Conservation (phyloP, 2,888 invertebrate genomes). For the Venustoraphidia nigricollis region DNA sequence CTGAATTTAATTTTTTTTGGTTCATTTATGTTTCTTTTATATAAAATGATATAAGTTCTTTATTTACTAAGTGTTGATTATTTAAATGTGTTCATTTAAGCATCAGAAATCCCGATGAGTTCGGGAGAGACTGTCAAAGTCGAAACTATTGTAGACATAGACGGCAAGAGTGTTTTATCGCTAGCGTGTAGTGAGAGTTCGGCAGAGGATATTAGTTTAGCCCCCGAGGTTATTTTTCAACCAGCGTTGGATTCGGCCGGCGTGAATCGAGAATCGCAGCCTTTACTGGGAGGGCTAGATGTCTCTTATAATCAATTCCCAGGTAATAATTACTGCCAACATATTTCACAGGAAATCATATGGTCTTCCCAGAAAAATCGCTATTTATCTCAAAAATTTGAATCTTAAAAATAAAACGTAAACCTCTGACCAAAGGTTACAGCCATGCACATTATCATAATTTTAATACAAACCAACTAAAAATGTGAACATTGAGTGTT, state of each 20-base stretch:
- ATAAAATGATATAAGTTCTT: too few species aligned
- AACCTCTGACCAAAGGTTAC: too few species aligned
- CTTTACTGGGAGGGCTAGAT: conserved; percentile 74
- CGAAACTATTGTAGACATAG: conserved; percentile 7
- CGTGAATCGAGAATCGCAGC: conserved; percentile 83
- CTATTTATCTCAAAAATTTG: too few species aligned
- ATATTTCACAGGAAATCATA: too few species aligned
- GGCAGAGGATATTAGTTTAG: conserved; percentile 54
- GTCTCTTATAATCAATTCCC: conserved; percentile 73
- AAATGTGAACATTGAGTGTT: too few species aligned
- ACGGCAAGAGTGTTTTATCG: conserved; percentile 3
- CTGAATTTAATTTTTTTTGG: too few species aligned
- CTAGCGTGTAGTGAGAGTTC: conserved; percentile 20
- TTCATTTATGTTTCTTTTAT: too few species aligned
- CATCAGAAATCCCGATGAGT: conserved; percentile 4
- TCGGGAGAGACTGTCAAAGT: conserved; percentile 6
- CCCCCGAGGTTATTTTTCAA: conserved; percentile 73
- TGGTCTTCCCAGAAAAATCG: too few species aligned
- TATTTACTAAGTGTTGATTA: neutral
- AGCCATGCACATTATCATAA: too few species aligned
- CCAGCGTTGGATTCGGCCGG: conserved; percentile 72
- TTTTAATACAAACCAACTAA: too few species aligned
- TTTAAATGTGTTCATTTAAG: neutral
- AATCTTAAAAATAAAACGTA: too few species aligned
- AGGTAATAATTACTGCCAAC: conserved; percentile 34